A percentile compares a stretch with the other conserved stretches of the same genome.
Evolutionary conservation across 2,888 invertebrate species (phyloP).

Genomic region (Amblyteles armatorius): DNA sequence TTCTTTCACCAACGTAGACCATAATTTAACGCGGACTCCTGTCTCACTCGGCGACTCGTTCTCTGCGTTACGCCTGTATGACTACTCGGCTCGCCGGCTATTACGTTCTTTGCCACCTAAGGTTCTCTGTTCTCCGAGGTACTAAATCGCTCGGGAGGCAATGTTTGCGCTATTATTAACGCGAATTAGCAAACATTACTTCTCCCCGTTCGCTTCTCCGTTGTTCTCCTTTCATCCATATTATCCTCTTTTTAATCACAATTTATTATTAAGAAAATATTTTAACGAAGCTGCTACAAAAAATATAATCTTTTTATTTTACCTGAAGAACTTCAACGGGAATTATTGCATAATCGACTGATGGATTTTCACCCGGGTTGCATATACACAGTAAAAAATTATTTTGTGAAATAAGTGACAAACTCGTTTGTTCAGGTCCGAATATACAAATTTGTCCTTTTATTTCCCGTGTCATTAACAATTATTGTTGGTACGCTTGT

Average conservation of each 20-base stretch:
- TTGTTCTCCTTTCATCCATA: background rate
- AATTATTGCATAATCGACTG: no score
- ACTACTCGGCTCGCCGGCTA: constrained; percentile 27
- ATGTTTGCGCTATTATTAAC: constrained; percentile 3
- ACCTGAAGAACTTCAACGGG: background rate
- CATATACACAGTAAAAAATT: no score
- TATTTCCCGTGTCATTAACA: no score
- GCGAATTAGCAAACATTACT: constrained; percentile 23
- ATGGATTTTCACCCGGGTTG: no score
- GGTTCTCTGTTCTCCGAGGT: background rate
- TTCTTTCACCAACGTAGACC: constrained; percentile 72
- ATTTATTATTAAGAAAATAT: background rate
- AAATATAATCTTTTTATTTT: background rate
- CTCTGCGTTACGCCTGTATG: constrained; percentile 44
- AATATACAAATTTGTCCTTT: no score
- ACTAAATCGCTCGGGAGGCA: constrained; percentile 3
- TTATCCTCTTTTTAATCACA: background rate
- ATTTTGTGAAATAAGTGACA: no score
- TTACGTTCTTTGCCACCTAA: constrained; percentile 2
- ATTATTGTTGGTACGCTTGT: no score
- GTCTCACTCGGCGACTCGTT: constrained; percentile 43
- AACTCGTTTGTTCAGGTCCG: no score
- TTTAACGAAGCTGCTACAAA: background rate
- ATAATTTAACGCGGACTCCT: constrained; percentile 73
- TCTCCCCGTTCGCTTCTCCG: background rate